Conservation (phyloP, 2,888 invertebrate species). For the Orchestes rusci region DNA sequence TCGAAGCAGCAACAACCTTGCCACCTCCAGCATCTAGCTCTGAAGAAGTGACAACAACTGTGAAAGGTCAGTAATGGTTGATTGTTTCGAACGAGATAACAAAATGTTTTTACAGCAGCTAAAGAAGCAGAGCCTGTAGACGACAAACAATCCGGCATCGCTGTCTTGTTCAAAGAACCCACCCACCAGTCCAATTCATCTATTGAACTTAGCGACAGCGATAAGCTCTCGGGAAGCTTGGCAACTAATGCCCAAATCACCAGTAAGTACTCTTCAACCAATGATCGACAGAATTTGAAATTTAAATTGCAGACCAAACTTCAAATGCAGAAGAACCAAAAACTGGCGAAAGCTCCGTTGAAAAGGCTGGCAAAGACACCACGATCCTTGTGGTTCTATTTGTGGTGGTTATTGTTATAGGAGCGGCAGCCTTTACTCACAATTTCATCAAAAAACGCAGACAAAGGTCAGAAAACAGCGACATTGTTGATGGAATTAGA, state of each 20-base stretch:
- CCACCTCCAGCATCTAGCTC: background rate
- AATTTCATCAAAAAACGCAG: conserved; percentile 48
- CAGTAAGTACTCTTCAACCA: no score
- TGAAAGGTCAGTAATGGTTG: background rate
- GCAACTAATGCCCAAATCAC: no score
- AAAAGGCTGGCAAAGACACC: conserved; percentile 29
- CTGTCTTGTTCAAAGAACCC: conserved; percentile 17
- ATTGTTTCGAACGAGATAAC: no score
- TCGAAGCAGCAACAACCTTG: no score
- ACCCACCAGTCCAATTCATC: background rate
- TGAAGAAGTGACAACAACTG: background rate
- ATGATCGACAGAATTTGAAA: no score
- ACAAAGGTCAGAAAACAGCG: conserved; percentile 18
- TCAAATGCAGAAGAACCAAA: conserved; percentile 14
- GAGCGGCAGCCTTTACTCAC: conserved; percentile 50
- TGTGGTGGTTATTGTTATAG: conserved; percentile 48
- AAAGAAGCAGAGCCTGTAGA: conserved; percentile 16
- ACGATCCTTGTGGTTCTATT: conserved; percentile 46
- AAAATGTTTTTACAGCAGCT: background rate
- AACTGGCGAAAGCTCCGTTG: conserved; percentile 22
- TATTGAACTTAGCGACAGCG: background rate
- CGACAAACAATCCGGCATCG: conserved; percentile 26
- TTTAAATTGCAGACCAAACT: no score
- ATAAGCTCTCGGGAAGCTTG: background rate
- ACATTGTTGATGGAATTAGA: conserved; percentile 24